Conservation (phyloP, 2,113 vertebrate genomes). For the Atrichornis clamosus region DNA sequence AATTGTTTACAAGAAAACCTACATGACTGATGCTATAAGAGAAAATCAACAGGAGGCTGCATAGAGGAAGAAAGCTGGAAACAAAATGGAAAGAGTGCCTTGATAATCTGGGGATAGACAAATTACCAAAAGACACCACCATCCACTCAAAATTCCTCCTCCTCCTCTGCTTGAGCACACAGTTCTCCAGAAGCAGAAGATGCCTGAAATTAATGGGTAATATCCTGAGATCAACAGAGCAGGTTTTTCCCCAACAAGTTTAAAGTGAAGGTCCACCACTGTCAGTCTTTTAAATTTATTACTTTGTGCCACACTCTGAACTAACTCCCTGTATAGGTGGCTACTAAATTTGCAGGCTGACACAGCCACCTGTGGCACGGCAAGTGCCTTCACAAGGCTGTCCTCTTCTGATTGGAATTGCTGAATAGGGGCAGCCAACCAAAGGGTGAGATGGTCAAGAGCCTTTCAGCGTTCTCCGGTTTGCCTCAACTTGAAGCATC, state of each 20-base stretch:
- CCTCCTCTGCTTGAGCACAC: not conserved
- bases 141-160: not conserved
- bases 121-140: not conserved
- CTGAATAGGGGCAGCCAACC: not conserved
- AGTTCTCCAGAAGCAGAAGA: not conserved
- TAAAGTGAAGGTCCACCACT: not conserved
- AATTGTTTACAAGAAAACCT: not conserved
- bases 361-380: fast-evolving
- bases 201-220: not conserved
- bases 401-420: not conserved
- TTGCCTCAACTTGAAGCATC: not conserved
- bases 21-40: not conserved
- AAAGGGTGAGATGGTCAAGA: not conserved
- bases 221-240: not conserved
- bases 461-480: not conserved
- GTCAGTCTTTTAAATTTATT: not conserved
- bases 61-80: not conserved
- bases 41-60: not conserved
- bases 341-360: not conserved
- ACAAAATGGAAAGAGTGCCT: not conserved
- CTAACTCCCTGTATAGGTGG: not conserved
- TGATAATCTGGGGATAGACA: not conserved
- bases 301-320: not conserved
- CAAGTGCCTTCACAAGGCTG: not conserved
- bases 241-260: not conserved